phyloP scores from a whole-genome alignment of 2,888 invertebrate genomes.

The Phragmatobia fuliginosa region DNA sequence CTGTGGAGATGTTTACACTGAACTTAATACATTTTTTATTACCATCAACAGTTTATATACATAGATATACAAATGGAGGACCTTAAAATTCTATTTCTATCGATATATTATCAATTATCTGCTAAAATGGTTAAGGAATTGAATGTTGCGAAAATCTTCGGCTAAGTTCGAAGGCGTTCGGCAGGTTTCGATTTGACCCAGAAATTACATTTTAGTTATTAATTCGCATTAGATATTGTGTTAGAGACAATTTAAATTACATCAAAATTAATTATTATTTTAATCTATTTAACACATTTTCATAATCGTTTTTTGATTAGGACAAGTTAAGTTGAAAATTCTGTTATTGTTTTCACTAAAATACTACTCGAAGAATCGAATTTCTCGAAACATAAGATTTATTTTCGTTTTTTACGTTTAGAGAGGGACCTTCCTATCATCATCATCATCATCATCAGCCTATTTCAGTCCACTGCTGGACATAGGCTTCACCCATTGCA shows the following conservation, averaged over 20 bases:
- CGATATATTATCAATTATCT: not conserved
- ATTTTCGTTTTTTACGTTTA: too few species aligned
- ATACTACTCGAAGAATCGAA: not conserved
- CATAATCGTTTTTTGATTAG: conserved; percentile 12
- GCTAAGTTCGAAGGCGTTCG: conserved; percentile 22
- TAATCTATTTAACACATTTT: conserved; percentile 19
- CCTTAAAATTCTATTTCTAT: not conserved
- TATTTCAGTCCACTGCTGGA: too few species aligned
- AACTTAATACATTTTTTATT: conserved; percentile 49
- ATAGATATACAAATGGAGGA: not conserved
- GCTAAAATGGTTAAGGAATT: conserved; percentile 18
- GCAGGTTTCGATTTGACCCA: conserved; percentile 44
- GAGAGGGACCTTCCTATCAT: too few species aligned
- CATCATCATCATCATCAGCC: too few species aligned
- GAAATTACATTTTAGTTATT: conserved; percentile 31
- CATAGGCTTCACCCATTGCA: too few species aligned
- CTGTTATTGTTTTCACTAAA: not conserved
- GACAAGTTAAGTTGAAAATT: not conserved
- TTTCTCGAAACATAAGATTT: not conserved
- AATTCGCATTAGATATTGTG: conserved; percentile 35
- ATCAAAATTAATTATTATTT: conserved; percentile 15
- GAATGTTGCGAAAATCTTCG: conserved; percentile 43
- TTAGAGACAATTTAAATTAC: conserved; percentile 14
- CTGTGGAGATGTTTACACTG: conserved; percentile 55
- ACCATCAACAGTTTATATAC: not conserved